These are phyloP conservation scores for Otis tarda DNA, from an alignment of 2,113 vertebrate genomes.

Conservation along the genomic window DNA sequence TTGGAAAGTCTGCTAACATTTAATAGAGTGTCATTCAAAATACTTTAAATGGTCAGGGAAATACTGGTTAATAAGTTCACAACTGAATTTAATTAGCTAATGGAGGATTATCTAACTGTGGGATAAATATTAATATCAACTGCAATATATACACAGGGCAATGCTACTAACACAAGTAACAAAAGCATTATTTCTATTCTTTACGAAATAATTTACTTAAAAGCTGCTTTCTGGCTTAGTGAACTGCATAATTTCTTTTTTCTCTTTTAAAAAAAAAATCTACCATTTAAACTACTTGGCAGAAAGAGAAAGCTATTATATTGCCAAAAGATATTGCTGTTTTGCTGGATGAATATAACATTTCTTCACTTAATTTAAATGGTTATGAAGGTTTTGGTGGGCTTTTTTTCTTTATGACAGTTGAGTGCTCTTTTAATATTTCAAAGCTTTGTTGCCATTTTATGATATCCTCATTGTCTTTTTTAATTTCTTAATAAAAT, in stretches of 20 bases:
- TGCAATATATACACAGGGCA: background rate
- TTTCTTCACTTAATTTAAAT: background rate
- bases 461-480: background rate
- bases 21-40: slow-evolving; percentile 23
- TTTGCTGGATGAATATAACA: background rate
- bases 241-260: background rate
- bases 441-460: background rate
- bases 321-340: background rate
- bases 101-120: background rate
- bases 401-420: background rate
- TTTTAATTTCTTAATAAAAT: background rate
- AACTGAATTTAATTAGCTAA: slow-evolving; percentile 26
- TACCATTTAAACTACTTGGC: background rate
- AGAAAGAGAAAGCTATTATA: background rate
- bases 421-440: background rate
- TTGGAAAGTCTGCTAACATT: background rate
- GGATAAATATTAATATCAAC: background rate
- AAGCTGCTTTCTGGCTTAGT: background rate
- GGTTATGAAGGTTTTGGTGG: background rate
- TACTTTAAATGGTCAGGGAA: background rate
- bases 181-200: background rate
- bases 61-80: background rate
- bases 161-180: background rate
- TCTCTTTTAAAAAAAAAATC: background rate
- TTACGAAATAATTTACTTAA: background rate